phyloP scores from a whole-genome alignment of 2,113 vertebrate species.

The Lophura nycthemera region DNA sequence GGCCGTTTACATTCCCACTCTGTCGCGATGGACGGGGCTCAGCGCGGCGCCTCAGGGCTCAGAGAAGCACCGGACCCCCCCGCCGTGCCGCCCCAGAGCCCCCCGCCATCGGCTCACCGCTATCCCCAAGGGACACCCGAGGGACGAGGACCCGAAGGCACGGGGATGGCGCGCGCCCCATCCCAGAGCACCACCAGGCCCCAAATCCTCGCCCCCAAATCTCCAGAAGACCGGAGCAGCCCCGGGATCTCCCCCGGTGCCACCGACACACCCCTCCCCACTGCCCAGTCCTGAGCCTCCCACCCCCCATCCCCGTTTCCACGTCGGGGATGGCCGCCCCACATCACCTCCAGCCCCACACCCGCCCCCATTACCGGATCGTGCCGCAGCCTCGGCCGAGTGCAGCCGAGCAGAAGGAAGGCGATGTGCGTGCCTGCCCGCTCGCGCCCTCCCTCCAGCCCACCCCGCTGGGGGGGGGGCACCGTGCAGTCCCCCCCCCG shows the following conservation, averaged over 20 bases:
- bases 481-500: not conserved
- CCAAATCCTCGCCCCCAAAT: too few relatives aligned
- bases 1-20: not conserved
- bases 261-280: not conserved
- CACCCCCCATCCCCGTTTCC: not conserved
- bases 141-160: not conserved
- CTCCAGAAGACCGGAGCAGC: too few relatives aligned
- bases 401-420: conserved; percentile 60
- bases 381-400: not conserved
- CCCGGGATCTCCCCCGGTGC: too few relatives aligned
- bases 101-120: too few relatives aligned
- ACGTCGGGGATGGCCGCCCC: too few relatives aligned
- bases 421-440: conserved; percentile 57
- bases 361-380: not conserved
- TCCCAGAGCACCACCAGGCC: not conserved
- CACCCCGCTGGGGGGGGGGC: not conserved
- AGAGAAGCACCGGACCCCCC: too few relatives aligned
- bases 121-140: too few relatives aligned
- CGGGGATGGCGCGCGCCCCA: not conserved
- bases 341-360: too few relatives aligned
- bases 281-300: not conserved
- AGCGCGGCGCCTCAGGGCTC: not conserved
- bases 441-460: conserved; percentile 35
- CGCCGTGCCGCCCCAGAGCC: too few relatives aligned
- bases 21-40: not conserved